Evolutionary conservation across 2,888 invertebrate genomes (phyloP).

Genomic region (Plagodis dolabraria): DNA sequence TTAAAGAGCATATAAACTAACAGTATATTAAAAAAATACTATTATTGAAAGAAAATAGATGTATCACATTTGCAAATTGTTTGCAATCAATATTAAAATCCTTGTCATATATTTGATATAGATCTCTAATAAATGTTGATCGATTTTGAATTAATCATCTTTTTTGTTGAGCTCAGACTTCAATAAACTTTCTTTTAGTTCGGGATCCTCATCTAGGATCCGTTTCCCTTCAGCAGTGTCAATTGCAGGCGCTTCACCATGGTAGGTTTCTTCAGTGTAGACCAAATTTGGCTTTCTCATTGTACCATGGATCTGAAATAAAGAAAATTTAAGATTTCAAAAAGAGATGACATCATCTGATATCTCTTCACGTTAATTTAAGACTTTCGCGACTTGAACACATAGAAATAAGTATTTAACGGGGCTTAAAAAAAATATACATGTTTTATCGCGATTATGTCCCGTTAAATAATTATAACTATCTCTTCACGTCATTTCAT

Average conservation of each 20-base stretch:
- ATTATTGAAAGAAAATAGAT: conserved; percentile 3
- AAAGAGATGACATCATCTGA: not conserved
- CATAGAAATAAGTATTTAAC: too few species aligned
- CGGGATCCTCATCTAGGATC: conserved; percentile 57
- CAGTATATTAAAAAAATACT: not conserved
- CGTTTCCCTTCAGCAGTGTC: conserved; percentile 77
- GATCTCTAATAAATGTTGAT: not conserved
- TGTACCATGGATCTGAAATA: conserved; percentile 88
- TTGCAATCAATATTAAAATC: conserved; percentile 6
- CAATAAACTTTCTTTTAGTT: conserved; percentile 45
- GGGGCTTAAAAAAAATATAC: too few species aligned
- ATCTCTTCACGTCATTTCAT: not conserved
- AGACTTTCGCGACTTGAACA: too few species aligned
- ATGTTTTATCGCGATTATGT: too few species aligned
- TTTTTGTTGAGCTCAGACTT: conserved; percentile 24
- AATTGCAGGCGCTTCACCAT: conserved; percentile 81
- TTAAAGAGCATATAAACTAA: too few species aligned
- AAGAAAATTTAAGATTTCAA: conserved; percentile 26
- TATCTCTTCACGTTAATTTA: not conserved
- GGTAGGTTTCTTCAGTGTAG: conserved; percentile 88
- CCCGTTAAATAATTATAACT: too few species aligned
- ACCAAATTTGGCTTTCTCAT: conserved; percentile 85
- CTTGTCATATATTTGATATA: not conserved
- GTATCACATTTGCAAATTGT: conserved; percentile 8
- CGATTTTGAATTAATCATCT: conserved; percentile 1